These are phyloP conservation scores for Choristoneura rosaceana DNA, from an alignment of 2,888 invertebrate genomes.

Conservation along the genomic window DNA sequence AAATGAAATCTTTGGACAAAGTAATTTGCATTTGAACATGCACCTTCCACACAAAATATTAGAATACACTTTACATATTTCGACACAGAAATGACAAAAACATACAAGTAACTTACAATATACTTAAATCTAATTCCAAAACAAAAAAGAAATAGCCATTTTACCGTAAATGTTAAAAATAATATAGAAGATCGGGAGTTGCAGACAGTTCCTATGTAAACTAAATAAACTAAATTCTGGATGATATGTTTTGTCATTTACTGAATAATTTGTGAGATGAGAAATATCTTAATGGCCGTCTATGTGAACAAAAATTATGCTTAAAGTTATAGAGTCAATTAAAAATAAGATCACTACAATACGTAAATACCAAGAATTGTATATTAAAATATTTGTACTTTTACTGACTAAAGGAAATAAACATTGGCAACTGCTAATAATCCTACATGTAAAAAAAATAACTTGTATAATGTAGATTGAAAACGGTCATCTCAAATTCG, in stretches of 20 bases:
- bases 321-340: constrained; percentile 83
- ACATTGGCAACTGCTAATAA: constrained; percentile 86
- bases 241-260: constrained; percentile 84
- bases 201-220: constrained; percentile 67
- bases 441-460: constrained; percentile 84
- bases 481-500: constrained; percentile 85
- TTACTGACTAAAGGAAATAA: constrained; percentile 91
- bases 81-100: constrained; percentile 78
- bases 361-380: constrained; percentile 86
- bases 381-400: constrained; percentile 92
- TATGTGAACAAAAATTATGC: constrained; percentile 80
- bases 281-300: constrained; percentile 78
- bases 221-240: constrained; percentile 73
- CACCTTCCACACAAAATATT: constrained; percentile 77
- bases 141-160: constrained; percentile 77
- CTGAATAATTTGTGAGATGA: constrained; percentile 80
- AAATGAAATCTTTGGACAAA: constrained; percentile 83
- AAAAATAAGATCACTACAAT: constrained; percentile 84
- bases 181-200: constrained; percentile 68
- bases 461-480: constrained; percentile 85
- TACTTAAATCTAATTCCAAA: constrained; percentile 82
- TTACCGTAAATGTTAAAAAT: constrained; percentile 61
- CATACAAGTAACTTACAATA: constrained; percentile 69
- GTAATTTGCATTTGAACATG: constrained; percentile 81
- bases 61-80: constrained; percentile 73